A percentile compares a stretch with the other conserved stretches of the same genome.
These are phyloP conservation scores for Ceramica pisi DNA, from an alignment of 2,888 invertebrate genomes.

Conservation along the genomic window DNA sequence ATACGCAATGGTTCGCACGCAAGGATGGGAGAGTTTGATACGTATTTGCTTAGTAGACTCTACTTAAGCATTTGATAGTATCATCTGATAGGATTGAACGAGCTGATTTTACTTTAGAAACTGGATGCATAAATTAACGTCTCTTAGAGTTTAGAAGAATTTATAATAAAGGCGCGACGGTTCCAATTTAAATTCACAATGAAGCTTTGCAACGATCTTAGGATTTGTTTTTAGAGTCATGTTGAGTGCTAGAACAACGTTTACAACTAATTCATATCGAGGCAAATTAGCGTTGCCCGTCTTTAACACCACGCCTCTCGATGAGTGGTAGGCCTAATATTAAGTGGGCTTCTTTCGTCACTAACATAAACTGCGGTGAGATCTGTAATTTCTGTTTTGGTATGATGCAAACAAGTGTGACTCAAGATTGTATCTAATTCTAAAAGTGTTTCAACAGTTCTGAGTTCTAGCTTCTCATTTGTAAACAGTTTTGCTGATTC, in stretches of 20 bases:
- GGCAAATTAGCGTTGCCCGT: constrained; percentile 19
- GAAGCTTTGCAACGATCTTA: not conserved
- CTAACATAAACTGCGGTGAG: constrained; percentile 41
- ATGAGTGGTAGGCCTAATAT: constrained; percentile 42
- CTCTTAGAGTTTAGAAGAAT: not conserved
- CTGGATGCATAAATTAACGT: not conserved
- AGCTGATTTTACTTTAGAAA: constrained; percentile 4
- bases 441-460: constrained; percentile 26
- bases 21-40: constrained; percentile 44
- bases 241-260: constrained; percentile 14
- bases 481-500: constrained; percentile 23
- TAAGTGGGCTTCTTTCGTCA: constrained; percentile 48
- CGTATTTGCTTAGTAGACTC: constrained; percentile 11
- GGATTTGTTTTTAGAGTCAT: constrained; percentile 1
- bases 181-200: constrained; percentile 8
- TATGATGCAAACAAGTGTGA: constrained; percentile 54
- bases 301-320: constrained; percentile 18
- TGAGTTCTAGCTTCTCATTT: constrained; percentile 31
- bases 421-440: constrained; percentile 44
- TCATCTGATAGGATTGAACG: not conserved
- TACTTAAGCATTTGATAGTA: constrained; percentile 1
- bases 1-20: constrained; percentile 55
- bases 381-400: constrained; percentile 52
- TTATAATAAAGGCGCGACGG: constrained; percentile 4
- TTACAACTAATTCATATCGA: constrained; percentile 20